These are phyloP conservation scores for Portunus trituberculatus DNA, from an alignment of 1,140 invertebrate species.

Conservation along the genomic window DNA sequence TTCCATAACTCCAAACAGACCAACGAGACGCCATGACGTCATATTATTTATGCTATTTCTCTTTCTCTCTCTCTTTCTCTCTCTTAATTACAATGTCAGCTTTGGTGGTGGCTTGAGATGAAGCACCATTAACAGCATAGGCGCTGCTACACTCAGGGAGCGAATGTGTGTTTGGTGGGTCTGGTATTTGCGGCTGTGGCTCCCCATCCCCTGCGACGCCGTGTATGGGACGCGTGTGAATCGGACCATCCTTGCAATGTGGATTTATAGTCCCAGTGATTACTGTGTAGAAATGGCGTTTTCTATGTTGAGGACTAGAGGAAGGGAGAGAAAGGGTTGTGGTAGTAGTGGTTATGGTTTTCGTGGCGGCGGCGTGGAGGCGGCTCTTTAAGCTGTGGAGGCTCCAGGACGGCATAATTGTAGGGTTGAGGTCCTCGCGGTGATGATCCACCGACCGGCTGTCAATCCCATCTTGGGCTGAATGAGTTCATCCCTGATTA, in stretches of 20 bases:
- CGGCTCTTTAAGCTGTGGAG: neutral
- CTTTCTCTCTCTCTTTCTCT: no score
- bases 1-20: no score
- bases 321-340: neutral
- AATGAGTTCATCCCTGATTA: slow-evolving; percentile 52
- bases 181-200: neutral
- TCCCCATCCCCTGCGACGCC: no score
- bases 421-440: neutral
- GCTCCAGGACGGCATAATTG: neutral
- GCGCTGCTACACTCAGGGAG: no score
- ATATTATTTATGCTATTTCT: no score
- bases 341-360: neutral
- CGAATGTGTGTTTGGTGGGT: no score
- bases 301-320: neutral
- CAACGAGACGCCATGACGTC: no score
- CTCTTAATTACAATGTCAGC: no score
- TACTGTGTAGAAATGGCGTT: neutral
- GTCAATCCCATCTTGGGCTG: slow-evolving; percentile 28
- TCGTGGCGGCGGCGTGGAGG: neutral
- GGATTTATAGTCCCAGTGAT: neutral
- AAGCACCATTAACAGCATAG: no score
- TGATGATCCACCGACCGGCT: slow-evolving; percentile 35
- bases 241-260: slow-evolving; percentile 10
- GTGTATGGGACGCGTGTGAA: slow-evolving; percentile 8
- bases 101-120: no score